phyloP scores from a whole-genome alignment of 92 coral and sea anemone genomes.

The Epizoanthus rinbou region DNA sequence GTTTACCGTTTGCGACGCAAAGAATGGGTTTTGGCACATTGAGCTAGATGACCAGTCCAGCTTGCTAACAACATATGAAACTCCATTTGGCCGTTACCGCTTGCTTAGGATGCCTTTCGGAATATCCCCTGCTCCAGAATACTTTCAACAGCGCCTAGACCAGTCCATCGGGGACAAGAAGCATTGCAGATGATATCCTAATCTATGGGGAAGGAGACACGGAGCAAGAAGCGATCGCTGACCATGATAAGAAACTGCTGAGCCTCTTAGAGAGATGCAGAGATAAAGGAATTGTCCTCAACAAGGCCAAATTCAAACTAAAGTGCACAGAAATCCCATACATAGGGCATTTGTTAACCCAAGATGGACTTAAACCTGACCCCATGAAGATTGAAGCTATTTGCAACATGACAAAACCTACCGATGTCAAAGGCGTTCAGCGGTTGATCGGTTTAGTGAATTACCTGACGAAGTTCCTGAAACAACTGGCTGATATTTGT shows the following conservation, averaged over 20 bases:
- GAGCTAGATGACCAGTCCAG: no score
- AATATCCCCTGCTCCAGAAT: no score
- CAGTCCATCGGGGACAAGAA: slow-evolving; percentile 9
- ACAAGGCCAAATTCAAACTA: slow-evolving; percentile 6
- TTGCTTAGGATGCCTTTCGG: slow-evolving; percentile 17
- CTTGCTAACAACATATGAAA: slow-evolving; percentile 18
- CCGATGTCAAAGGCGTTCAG: slow-evolving; percentile 21
- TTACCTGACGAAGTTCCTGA: slow-evolving; percentile 43
- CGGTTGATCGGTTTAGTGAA: slow-evolving; percentile 44
- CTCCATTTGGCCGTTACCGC: slow-evolving; percentile 4
- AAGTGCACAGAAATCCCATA: slow-evolving; percentile 11
- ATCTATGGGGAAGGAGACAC: slow-evolving; percentile 31
- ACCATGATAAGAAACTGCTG: no score
- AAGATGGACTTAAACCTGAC: slow-evolving; percentile 44
- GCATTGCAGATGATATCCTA: not conserved
- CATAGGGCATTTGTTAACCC: slow-evolving; percentile 36
- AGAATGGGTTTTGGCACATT: no score
- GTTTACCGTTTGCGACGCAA: no score
- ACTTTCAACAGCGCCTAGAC: no score
- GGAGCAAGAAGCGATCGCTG: slow-evolving; percentile 10
- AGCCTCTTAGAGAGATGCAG: no score
- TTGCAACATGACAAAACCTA: slow-evolving; percentile 8
- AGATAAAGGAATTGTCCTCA: not conserved
- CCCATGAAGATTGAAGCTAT: slow-evolving; percentile 34
- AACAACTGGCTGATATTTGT: slow-evolving; percentile 37